phyloP scores from a whole-genome alignment of 2,797 vertebrate species.

The Tangara arthus region DNA sequence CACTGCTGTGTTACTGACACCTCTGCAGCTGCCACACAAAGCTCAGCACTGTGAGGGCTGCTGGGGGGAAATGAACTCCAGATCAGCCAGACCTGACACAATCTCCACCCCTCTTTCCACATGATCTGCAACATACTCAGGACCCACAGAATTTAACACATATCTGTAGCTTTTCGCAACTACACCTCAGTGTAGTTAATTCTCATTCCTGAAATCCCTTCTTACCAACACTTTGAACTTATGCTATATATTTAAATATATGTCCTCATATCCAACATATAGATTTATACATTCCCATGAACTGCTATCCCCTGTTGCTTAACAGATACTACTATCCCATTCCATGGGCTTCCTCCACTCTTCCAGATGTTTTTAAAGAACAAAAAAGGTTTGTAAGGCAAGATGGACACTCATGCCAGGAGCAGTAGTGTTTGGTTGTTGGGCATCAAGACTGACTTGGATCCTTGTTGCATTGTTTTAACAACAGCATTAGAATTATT shows the following conservation, averaged over 20 bases:
- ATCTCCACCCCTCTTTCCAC: background rate
- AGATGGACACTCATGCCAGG: background rate
- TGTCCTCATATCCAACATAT: background rate
- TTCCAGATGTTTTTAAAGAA: background rate
- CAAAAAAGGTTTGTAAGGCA: background rate
- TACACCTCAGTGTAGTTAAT: background rate
- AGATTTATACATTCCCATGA: background rate
- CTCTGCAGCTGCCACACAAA: background rate
- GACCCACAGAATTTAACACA: background rate
- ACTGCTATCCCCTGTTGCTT: background rate
- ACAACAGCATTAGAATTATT: background rate
- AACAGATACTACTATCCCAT: background rate
- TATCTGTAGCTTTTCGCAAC: background rate
- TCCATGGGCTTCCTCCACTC: background rate
- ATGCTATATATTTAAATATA: background rate
- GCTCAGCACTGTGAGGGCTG: background rate
- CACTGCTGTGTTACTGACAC: background rate
- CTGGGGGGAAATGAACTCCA: background rate
- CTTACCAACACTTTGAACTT: background rate
- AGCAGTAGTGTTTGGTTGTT: background rate
- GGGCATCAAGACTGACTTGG: background rate
- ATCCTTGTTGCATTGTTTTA: background rate
- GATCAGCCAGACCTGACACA: background rate
- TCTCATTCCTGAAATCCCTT: background rate
- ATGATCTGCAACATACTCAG: background rate